Percentiles rank a stretch among this genome's conserved stretches.
Conservation (phyloP, 2,113 vertebrate species). For the Notechis scutatus region DNA sequence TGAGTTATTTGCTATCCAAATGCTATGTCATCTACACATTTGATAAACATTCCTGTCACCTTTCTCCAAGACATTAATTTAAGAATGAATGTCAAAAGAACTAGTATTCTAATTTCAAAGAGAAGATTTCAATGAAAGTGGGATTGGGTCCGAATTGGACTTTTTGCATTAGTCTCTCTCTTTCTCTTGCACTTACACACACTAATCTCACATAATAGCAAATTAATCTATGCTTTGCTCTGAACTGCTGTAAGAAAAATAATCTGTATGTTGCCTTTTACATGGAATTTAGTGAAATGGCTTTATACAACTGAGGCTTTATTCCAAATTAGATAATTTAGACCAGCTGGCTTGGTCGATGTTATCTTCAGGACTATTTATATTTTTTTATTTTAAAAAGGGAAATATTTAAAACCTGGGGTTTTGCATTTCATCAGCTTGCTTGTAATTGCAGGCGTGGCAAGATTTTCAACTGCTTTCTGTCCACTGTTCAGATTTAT, state of each 20-base stretch:
- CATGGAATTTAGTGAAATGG: neutral
- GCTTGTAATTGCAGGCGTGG: neutral
- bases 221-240: neutral
- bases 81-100: neutral
- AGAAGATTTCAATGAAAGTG: neutral
- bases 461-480: slow-evolving; percentile 53
- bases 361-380: neutral
- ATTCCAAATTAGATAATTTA: neutral
- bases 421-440: slow-evolving; percentile 55
- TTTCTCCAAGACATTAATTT: neutral
- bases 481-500: slow-evolving; percentile 58
- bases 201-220: neutral
- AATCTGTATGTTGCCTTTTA: neutral
- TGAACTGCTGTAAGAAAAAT: neutral
- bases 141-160: neutral
- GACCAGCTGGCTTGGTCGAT: neutral
- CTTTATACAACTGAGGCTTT: neutral
- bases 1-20: neutral
- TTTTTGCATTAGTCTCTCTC: neutral
- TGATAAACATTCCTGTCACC: neutral
- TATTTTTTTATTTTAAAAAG: neutral
- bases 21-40: neutral
- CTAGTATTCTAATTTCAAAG: neutral
- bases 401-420: slow-evolving; percentile 6
- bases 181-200: too few species aligned